A percentile compares a stretch with the other conserved stretches of the same genome.
Conservation (phyloP, 1,140 invertebrate species). For the Brachionus rotundiformis region DNA sequence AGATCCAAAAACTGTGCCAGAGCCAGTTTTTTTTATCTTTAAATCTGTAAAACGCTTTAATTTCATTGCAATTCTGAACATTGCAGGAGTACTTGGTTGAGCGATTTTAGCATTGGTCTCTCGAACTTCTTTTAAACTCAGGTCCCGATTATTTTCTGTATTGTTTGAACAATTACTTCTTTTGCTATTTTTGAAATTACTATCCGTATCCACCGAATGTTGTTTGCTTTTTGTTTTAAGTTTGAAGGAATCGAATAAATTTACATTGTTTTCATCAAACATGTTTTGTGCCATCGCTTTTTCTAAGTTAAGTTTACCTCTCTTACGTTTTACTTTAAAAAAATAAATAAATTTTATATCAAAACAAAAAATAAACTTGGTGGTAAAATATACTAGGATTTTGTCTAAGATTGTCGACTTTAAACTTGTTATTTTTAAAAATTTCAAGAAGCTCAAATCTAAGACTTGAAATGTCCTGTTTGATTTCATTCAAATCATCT, state of each 20-base stretch:
- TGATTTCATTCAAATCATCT: constrained; percentile 97
- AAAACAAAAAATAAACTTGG: no score
- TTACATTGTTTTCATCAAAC: constrained; percentile 15
- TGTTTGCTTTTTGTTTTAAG: constrained; percentile 5
- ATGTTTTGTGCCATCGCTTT: constrained; percentile 52
- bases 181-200: constrained; percentile 38
- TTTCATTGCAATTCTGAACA: constrained; percentile 31
- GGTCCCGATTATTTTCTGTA: neutral
- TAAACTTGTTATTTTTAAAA: constrained; percentile 67
- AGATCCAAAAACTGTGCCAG: neutral
- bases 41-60: constrained; percentile 31
- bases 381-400: constrained; percentile 46
- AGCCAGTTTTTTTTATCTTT: constrained; percentile 27
- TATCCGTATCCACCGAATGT: neutral
- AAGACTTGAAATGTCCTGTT: constrained; percentile 84
- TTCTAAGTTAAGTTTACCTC: constrained; percentile 49
- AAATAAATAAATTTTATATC: no score
- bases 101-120: neutral
- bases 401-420: constrained; percentile 52
- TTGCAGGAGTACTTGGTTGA: constrained; percentile 2
- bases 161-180: constrained; percentile 34
- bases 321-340: constrained; percentile 37
- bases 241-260: constrained; percentile 38
- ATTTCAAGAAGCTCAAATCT: constrained; percentile 85
- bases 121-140: constrained; percentile 7